Evolutionary conservation across 92 coral and sea anemone species (phyloP).

Genomic region (Actinernus sp.): DNA sequence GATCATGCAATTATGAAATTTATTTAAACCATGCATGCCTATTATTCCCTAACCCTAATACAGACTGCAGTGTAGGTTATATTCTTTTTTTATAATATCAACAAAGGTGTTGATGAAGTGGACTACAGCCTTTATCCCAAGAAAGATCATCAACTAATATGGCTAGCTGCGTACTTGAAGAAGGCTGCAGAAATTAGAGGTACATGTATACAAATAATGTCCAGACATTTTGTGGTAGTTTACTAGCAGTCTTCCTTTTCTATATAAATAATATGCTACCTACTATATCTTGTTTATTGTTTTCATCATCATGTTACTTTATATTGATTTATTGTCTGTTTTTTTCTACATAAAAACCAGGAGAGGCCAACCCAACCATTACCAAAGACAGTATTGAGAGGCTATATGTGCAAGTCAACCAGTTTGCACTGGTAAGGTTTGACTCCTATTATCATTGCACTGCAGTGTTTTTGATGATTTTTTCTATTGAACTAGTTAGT

Average conservation of each 20-base stretch:
- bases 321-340: too few relatives aligned
- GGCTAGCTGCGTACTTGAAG: constrained; percentile 75
- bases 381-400: constrained; percentile 63
- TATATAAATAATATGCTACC: not conserved
- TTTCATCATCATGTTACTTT: too few relatives aligned
- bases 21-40: too few relatives aligned
- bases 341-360: constrained; percentile 7
- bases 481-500: too few relatives aligned
- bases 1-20: too few relatives aligned
- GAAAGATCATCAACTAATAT: constrained; percentile 78
- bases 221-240: not conserved
- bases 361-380: constrained; percentile 55
- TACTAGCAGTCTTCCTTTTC: not conserved
- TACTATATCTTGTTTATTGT: too few relatives aligned
- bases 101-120: constrained; percentile 94
- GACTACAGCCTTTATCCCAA: constrained; percentile 83
- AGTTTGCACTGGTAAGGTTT: constrained; percentile 90
- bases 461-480: too few relatives aligned
- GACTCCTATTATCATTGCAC: not conserved
- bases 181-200: constrained; percentile 87
- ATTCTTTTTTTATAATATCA: too few relatives aligned
- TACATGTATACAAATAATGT: not conserved
- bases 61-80: too few relatives aligned
- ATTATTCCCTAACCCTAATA: too few relatives aligned
- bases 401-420: constrained; percentile 87